phyloP scores from a whole-genome alignment of 2,888 invertebrate genomes.

The Drosophila kanekoi region DNA sequence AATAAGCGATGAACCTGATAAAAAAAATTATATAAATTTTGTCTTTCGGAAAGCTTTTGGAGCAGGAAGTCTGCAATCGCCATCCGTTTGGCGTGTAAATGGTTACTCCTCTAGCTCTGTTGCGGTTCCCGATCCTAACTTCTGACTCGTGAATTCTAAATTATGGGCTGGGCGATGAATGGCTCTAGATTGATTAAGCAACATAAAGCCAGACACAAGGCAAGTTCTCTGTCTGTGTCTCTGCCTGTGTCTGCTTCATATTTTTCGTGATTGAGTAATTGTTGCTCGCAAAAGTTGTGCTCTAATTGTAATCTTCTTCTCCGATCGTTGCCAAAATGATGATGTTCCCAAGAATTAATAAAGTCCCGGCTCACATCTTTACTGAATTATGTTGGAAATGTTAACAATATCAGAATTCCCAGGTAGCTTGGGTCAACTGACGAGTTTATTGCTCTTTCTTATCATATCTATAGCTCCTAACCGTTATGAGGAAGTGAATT shows the following conservation, averaged over 20 bases:
- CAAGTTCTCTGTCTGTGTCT: background rate
- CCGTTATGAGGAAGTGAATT: slow-evolving; percentile 64
- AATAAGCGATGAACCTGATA: slow-evolving; percentile 66
- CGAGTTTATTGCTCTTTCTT: slow-evolving; percentile 62
- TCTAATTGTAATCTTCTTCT: slow-evolving; percentile 68
- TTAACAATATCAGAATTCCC: slow-evolving; percentile 29
- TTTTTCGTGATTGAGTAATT: slow-evolving; percentile 62
- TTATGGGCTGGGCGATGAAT: slow-evolving; percentile 22
- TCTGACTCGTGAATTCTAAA: slow-evolving; percentile 26
- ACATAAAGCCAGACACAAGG: slow-evolving; percentile 32
- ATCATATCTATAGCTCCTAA: slow-evolving; percentile 39
- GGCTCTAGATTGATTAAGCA: slow-evolving; percentile 58
- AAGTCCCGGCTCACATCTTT: slow-evolving; percentile 25
- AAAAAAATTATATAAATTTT: slow-evolving; percentile 74
- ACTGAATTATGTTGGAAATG: slow-evolving; percentile 29
- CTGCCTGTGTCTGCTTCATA: background rate
- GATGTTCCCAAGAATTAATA: slow-evolving; percentile 53
- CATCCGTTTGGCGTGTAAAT: slow-evolving; percentile 67
- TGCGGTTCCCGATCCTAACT: slow-evolving; percentile 22
- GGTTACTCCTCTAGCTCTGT: slow-evolving; percentile 34
- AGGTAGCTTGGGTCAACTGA: slow-evolving; percentile 29
- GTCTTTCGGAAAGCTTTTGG: slow-evolving; percentile 63
- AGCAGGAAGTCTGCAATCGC: slow-evolving; percentile 73
- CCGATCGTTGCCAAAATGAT: slow-evolving; percentile 63
- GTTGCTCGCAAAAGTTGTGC: slow-evolving; percentile 45